Evolutionary conservation across 2,888 invertebrate species (phyloP).

Genomic region (Synanthedon andrenaeformis): DNA sequence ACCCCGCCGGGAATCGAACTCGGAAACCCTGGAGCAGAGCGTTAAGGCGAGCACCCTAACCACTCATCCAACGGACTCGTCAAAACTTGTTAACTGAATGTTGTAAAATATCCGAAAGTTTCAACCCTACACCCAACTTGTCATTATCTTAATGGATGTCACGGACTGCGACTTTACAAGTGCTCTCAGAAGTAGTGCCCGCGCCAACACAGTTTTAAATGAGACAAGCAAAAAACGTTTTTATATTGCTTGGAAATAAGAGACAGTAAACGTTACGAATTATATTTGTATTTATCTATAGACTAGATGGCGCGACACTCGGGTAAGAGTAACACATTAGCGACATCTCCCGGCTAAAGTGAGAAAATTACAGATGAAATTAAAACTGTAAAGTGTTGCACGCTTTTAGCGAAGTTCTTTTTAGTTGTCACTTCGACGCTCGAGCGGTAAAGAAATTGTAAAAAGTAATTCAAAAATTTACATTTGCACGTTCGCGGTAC

Average conservation of each 20-base stretch:
- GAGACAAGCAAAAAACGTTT: not conserved
- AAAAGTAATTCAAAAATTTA: not conserved
- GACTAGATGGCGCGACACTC: constrained; percentile 46
- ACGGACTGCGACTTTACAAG: constrained; percentile 61
- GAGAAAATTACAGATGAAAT: constrained; percentile 52
- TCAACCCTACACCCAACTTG: not conserved
- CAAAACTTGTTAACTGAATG: no score
- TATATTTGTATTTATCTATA: not conserved
- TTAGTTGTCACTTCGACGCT: not conserved
- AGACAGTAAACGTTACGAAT: not conserved
- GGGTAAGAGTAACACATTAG: constrained; percentile 59
- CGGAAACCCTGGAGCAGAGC: no score
- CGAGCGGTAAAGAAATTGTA: not conserved
- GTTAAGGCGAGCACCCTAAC: no score
- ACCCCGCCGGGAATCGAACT: no score
- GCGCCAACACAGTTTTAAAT: not conserved
- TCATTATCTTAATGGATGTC: constrained; percentile 65
- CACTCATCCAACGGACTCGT: no score
- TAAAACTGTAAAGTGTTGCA: not conserved
- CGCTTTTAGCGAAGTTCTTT: not conserved
- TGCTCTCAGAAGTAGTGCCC: constrained; percentile 25
- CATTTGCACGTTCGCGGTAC: not conserved
- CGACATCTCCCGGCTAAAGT: constrained; percentile 57
- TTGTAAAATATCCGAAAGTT: not conserved
- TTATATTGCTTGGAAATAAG: not conserved